Evolutionary conservation across 2,113 vertebrate genomes (phyloP).

Genomic region (Zosterops hypoxanthus): DNA sequence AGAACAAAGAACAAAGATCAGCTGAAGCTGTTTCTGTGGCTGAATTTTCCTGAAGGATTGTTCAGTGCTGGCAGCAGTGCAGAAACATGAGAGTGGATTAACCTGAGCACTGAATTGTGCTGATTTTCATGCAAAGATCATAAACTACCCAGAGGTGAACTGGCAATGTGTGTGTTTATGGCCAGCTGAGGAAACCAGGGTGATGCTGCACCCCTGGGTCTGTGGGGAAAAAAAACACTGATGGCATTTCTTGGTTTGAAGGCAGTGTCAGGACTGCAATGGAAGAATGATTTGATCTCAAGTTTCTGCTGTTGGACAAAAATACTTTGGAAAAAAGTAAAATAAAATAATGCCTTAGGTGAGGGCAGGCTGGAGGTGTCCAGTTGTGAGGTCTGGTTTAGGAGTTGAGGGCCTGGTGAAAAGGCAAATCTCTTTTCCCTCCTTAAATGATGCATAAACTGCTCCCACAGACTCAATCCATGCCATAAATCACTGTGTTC

Average conservation of each 20-base stretch:
- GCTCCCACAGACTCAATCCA: neutral
- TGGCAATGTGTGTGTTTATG: neutral
- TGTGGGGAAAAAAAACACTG: neutral
- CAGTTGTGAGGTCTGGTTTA: neutral
- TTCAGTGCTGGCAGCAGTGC: neutral
- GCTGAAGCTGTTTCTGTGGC: neutral
- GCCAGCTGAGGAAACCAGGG: neutral
- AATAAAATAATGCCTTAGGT: neutral
- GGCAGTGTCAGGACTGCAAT: neutral
- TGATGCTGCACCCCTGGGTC: rapidly evolving
- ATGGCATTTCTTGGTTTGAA: neutral
- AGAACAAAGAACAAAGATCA: neutral
- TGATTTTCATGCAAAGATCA: neutral
- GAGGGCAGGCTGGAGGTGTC: neutral
- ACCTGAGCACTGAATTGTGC: neutral
- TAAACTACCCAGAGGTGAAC: neutral
- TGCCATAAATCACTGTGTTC: neutral
- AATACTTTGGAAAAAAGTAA: neutral
- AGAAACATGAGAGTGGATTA: neutral
- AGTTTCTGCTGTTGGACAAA: neutral
- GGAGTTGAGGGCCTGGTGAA: neutral
- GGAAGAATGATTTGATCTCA: neutral
- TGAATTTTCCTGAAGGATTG: neutral
- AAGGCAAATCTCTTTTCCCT: neutral
- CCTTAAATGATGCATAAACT: neutral